phyloP scores from a whole-genome alignment of 2,797 vertebrate genomes.

The Molossus molossus region DNA sequence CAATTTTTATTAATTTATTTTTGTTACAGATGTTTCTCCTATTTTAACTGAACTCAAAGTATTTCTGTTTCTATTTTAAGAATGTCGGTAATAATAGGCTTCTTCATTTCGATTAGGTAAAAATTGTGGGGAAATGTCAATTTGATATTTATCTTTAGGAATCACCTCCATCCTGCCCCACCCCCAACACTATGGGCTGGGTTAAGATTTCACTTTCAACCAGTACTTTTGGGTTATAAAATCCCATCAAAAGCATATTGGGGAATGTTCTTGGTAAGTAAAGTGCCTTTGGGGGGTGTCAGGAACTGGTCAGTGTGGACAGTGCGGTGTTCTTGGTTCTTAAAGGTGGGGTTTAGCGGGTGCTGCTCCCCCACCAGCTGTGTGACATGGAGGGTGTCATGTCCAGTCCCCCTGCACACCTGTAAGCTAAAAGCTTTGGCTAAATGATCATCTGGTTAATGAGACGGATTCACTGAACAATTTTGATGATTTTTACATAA shows the following conservation, averaged over 20 bases:
- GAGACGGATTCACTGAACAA: background rate
- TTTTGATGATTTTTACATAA: background rate
- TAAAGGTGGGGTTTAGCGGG: too few species aligned
- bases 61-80: background rate
- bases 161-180: background rate
- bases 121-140: background rate
- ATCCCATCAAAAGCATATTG: background rate
- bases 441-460: background rate
- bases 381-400: background rate
- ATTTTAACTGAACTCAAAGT: background rate
- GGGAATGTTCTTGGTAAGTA: background rate
- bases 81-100: background rate
- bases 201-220: background rate
- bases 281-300: background rate
- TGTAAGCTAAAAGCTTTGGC: background rate
- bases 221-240: background rate
- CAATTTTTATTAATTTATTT: too few species aligned
- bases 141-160: background rate
- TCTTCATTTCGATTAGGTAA: background rate
- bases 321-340: fast-evolving
- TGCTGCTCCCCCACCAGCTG: fast-evolving
- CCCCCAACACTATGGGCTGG: too few species aligned
- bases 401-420: background rate
- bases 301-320: fast-evolving
- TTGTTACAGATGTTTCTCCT: too few species aligned